Base-by-base conservation (phyloP, 2,113 vertebrate species). In the Toxotes chatareus region DNA sequence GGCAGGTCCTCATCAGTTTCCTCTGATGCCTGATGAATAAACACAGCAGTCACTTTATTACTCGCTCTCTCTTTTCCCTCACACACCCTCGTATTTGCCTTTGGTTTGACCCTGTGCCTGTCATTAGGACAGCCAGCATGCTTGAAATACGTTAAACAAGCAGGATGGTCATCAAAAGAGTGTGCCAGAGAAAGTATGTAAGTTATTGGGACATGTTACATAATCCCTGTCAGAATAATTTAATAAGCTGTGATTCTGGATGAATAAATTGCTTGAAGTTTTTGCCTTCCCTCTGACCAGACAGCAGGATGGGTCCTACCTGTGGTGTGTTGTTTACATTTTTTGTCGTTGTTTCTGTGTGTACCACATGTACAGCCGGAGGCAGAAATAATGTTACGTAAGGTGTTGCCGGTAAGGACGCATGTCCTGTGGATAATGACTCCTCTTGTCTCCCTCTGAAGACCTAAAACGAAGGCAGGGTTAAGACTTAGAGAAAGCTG, bases 11-110 rank as follows among this genome's bases (percentile, higher is more conserved):
- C 69, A 68, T 84, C 80, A 65, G 62, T 71, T 73, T 88, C 57
- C 82, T 85, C 81, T 86, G 82, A 82, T 72, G 84, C 80, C 80
- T 57, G 40, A 84, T 88, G 77, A 88, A 89, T 83, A 88, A 91
- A 91, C 80, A 89, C 76, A 73, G 49, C 76, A 76, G 42, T 83
- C 78, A 82, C 73, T 89, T 51, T 80, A 73, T 76, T 71, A 40
- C 72, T 65, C 40, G 57, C 63, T 74, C 40, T 31, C 36, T 80
- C 32, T 46, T 68, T 75, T 71, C 34, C 40, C 67, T 82, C 63
- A 40, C 80, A 72, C n/a, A 0, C 44, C 61, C 59, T 82, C 21
- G 1, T 55, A 13, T 85, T 76, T 88, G 71, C 70, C 85, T 82
- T 85, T 88, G 80, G 40, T 77, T 79, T 89, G 87, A 93, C 89